Evolutionary conservation across 23 tunicate species (phyloP), one percentile per base, ranked within the genome.

Genomic region (Trididemnum clinides): DNA sequence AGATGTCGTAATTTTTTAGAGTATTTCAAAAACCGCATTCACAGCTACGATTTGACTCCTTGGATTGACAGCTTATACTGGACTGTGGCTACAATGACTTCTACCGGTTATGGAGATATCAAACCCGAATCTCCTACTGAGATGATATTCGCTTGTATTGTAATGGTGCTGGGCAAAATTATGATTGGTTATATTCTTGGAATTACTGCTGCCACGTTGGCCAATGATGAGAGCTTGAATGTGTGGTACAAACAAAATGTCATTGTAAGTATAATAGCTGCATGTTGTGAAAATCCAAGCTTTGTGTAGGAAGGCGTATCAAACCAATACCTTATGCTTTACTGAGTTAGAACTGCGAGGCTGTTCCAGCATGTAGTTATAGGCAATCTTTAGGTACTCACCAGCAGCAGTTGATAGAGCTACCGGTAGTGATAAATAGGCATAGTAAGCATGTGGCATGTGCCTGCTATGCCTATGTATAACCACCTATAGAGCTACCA

Each of bases 101-200:
- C 94, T 10, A 94, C 98, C 30, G 98, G 98, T 35, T 94, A 94
- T 59, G 98, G 98, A n/a, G 98, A 94, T 54, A 94, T 94, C 23
- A 76, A 86, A 23, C 98, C 98, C 0, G 73, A 75, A 29, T 85
- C 86, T 49, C 76, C 63, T 35, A 15, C 37, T n/a, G 98, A 94
- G 76, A 94, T 94, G 90, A 7, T 85, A 22, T 86, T 39, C 38
- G 66, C 90, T 2, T 85, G 90, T 51, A 75, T 72, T 34, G 94
- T 86, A 7, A 94, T 94, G 98, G 85, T 89, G 0, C 59, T 75
- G 21, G 98, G 98, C 2, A 94, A 94, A 44, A 38, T 94, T 6
- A 63, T 83, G 88, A 74, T 94, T 37, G 98, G 98, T 27, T 94
- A 94, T 44, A 85, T 94, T 6, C 82, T 94, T 2, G 93, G 98